Evolutionary conservation across 1,140 invertebrate species (phyloP), one percentile per base, ranked within the genome.

Genomic region (Conopomorpha cramerella): DNA sequence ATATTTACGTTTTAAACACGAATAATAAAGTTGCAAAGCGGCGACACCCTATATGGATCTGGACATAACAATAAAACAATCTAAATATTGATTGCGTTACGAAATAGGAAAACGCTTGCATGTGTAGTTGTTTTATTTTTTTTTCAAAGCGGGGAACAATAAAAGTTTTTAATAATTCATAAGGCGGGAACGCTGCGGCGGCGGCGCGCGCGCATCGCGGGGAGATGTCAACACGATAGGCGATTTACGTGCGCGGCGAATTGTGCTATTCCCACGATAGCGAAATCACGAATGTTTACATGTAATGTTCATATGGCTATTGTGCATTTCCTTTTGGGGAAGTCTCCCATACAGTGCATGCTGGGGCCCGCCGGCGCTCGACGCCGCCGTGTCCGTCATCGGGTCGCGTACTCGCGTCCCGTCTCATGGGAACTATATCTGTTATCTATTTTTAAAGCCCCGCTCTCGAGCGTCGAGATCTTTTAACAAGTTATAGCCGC

Each of bases 151-250:
- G 43, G 38, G 49, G 46, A 49, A 70, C 63, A 70, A 65, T 71
- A 71, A 65, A 67, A 63, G 51, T 54, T 51, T 51, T 63, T 51
- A 68, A 72, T 72, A 72, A 72, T 72, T 72, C 64, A 72, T 72
- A 72, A 72, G 62, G 39, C 31, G 18, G 36, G 37, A 41, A 34
- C 34, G 37, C 38, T 41, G 36, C 36, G 34, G 29, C 26, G 43
- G 38, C 32, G 49, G 49, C 47, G 55, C 49, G 55, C 51, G 46
- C 62, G 46, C 41, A 32, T 65, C 61, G 64, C 61, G 63, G 36
- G 33, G 15, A 38, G 52, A 58, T 57, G 49, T 51, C 51, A 56
- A 53, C 52, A 39, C 54, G 42, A 50, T 55, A 55, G 59, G 61
- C 61, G 57, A 50, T 48, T 49, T 41, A 49, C 50, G 46, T 49